Evolutionary conservation across 2,888 invertebrate genomes (phyloP).

Genomic region (Trissoscelio sp.): DNA sequence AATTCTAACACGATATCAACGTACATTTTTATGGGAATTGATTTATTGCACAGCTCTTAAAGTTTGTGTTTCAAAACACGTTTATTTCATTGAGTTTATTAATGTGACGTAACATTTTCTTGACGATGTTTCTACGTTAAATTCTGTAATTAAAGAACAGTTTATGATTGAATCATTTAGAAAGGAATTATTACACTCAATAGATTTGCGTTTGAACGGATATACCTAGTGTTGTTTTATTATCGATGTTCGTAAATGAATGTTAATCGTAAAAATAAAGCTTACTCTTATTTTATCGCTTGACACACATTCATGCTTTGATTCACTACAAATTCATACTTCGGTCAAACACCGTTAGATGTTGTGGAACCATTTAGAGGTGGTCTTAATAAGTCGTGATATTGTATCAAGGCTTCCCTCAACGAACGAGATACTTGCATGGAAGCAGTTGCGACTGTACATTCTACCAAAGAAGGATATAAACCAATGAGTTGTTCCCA

Average conservation of each 20-base stretch:
- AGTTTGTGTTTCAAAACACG: neutral
- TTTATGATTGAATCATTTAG: neutral
- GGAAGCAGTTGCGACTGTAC: constrained; percentile 90
- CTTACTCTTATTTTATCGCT: constrained; percentile 53
- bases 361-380: constrained; percentile 82
- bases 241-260: constrained; percentile 3
- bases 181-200: neutral
- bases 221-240: neutral
- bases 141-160: neutral
- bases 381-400: constrained; percentile 91
- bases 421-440: constrained; percentile 91
- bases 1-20: constrained; percentile 33
- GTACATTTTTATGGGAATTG: constrained; percentile 17
- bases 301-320: constrained; percentile 62
- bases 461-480: constrained; percentile 95
- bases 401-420: constrained; percentile 94
- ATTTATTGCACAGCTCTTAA: constrained; percentile 40
- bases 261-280: constrained; percentile 19
- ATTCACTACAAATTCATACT: constrained; percentile 72
- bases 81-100: neutral
- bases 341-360: constrained; percentile 81
- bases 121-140: neutral
- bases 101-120: neutral
- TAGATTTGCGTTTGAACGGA: constrained; percentile 14
- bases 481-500: constrained; percentile 97